Evolutionary conservation across 2,113 vertebrate genomes (phyloP).

Genomic region (Tichodroma muraria): DNA sequence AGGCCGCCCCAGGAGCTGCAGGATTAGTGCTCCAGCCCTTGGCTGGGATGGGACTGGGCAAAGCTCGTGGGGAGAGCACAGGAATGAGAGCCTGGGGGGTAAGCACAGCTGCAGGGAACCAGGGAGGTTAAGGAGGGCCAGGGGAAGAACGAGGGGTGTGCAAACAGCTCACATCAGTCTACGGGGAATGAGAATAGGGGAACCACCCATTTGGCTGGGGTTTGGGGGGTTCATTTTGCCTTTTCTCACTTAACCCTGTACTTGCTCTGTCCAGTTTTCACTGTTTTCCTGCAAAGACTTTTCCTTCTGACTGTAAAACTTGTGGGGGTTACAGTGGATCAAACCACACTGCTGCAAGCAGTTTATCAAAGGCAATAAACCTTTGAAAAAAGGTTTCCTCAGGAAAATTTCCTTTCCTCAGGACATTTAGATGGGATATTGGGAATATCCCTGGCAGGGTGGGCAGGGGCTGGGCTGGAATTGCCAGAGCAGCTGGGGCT

Average conservation of each 20-base stretch:
- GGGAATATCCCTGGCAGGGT: neutral
- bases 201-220: neutral
- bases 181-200: neutral
- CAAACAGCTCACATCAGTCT: neutral
- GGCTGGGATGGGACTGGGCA: neutral
- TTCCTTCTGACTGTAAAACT: neutral
- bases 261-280: neutral
- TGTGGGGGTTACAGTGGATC: neutral
- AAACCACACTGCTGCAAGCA: neutral
- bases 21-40: neutral
- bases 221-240: neutral
- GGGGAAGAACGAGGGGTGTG: neutral
- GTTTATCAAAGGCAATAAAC: neutral
- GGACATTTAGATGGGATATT: neutral
- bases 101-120: neutral
- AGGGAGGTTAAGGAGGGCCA: neutral
- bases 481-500: neutral
- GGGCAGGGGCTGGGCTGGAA: neutral
- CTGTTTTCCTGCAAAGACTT: neutral
- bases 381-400: no score
- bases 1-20: neutral
- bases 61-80: constrained; percentile 6
- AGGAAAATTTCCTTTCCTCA: no score
- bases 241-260: neutral
- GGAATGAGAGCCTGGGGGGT: neutral